Conservation (phyloP, 2,888 invertebrate genomes). For the Mystacides longicornis region DNA sequence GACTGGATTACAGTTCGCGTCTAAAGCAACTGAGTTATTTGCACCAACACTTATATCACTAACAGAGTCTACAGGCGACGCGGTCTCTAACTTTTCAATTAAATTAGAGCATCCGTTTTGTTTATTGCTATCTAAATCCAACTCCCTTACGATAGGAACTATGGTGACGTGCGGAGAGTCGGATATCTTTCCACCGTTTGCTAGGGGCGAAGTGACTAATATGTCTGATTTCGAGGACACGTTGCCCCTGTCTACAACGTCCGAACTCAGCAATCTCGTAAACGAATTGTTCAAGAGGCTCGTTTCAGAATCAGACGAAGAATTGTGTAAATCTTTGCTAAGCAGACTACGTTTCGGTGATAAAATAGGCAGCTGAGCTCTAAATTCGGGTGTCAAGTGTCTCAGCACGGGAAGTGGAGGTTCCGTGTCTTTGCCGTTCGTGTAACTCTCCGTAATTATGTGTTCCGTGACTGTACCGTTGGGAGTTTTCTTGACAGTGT, state of each 20-base stretch:
- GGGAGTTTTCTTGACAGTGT: slow-evolving; percentile 13
- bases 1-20: slow-evolving; percentile 18
- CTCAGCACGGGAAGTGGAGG: slow-evolving; percentile 67
- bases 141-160: slow-evolving; percentile 15
- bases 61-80: slow-evolving; percentile 35
- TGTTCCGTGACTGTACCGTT: slow-evolving; percentile 27
- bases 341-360: slow-evolving; percentile 49
- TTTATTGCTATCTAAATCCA: slow-evolving; percentile 5
- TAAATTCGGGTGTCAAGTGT: slow-evolving; percentile 77
- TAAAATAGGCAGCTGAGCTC: slow-evolving; percentile 70
- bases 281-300: slow-evolving; percentile 8
- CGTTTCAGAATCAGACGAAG: slow-evolving; percentile 9
- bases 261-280: slow-evolving; percentile 14
- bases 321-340: slow-evolving; percentile 11
- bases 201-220: slow-evolving; percentile 1
- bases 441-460: slow-evolving; percentile 22
- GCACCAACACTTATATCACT: slow-evolving; percentile 30
- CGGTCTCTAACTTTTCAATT: slow-evolving; percentile 6
- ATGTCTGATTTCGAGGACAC: background rate
- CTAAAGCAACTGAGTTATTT: slow-evolving; percentile 13
- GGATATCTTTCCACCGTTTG: slow-evolving; percentile 6
- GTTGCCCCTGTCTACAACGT: slow-evolving; percentile 20
- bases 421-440: slow-evolving; percentile 31
- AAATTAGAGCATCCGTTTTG: slow-evolving; percentile 8
- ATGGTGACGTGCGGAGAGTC: slow-evolving; percentile 14